Evolutionary conservation across 2,888 invertebrate genomes (phyloP).

Genomic region (Fragum whitleyi): DNA sequence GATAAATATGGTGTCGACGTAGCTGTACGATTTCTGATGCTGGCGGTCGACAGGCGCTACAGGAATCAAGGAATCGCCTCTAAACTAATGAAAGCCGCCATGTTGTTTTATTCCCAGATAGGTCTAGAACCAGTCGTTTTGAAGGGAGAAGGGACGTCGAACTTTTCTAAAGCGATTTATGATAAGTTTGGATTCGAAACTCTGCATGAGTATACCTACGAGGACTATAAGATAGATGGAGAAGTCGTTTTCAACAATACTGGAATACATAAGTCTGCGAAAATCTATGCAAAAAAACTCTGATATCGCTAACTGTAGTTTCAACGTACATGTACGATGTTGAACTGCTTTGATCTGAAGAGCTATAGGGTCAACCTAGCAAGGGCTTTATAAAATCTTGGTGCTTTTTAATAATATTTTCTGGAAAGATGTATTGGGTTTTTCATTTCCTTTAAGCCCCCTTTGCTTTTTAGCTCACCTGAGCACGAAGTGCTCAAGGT

Average conservation of each 20-base stretch:
- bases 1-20: conserved; percentile 36
- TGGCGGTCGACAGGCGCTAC: conserved; percentile 33
- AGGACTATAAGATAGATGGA: conserved; percentile 38
- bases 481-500: no score
- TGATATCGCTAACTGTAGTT: background rate
- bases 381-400: no score
- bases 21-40: conserved; percentile 30
- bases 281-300: conserved; percentile 27
- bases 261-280: conserved; percentile 39
- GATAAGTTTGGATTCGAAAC: conserved; percentile 41
- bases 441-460: no score
- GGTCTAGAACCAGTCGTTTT: conserved; percentile 28
- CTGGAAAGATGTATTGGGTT: no score
- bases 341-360: no score
- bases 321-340: no score
- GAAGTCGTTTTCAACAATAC: conserved; percentile 32
- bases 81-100: conserved; percentile 36
- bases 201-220: conserved; percentile 27
- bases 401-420: no score
- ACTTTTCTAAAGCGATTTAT: conserved; percentile 42
- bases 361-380: no score
- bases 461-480: no score
- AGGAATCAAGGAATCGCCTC: conserved; percentile 32
- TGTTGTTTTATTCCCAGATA: conserved; percentile 20
- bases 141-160: conserved; percentile 39